Base-by-base conservation (phyloP, 2,888 invertebrate genomes). In the Drosophila monieri region DNA sequence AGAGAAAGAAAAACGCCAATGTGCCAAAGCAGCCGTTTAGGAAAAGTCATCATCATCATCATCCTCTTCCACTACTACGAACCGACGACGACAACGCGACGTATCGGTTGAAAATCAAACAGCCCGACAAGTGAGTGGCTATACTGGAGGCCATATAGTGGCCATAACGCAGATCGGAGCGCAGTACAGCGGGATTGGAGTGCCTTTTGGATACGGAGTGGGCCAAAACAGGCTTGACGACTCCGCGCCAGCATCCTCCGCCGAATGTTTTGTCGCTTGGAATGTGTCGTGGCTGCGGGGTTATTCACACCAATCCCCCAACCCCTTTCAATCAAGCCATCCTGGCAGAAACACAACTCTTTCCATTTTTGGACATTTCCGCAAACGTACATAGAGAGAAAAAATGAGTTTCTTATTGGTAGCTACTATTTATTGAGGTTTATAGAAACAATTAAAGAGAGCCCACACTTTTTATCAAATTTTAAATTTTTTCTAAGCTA, bases 1-100 rank as follows among this genome's bases (percentile, higher is more conserved):
- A 73, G 75, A 75, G 80, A 77, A 76, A 74, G 78, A 79, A 76
- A 75, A 79, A 37, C 60, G 55, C 59, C 48, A 64, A 55, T 76
- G 62, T 62, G 62, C 54, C 67, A 65, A 67, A 59, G 72, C 67
- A 53, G 73, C 61, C 44, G 76, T 74, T 79, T 73, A 77, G 67
- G 61, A 74, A 80, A 75, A 76, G 55, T 75, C 72, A 72, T 74
- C 76, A 70, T 76, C 57, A 54, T 67, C 75, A 56, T 70, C 49
- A 18, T 8, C 46, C 5, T 23, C 44, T 10, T 9, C 12, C 10
- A 35, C 35, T 6, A 12, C 9, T 6, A 12, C 9, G 12, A 21
- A 5, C 4, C 21, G 23, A 35, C 35, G n/a, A 35, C n/a, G n/a
- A 35, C n/a, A n/a, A 35, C n/a, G 49, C 35, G 56, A 57, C 57